Base-by-base conservation (phyloP, 2,888 invertebrate species). In the Ditylenchus weischeri region DNA sequence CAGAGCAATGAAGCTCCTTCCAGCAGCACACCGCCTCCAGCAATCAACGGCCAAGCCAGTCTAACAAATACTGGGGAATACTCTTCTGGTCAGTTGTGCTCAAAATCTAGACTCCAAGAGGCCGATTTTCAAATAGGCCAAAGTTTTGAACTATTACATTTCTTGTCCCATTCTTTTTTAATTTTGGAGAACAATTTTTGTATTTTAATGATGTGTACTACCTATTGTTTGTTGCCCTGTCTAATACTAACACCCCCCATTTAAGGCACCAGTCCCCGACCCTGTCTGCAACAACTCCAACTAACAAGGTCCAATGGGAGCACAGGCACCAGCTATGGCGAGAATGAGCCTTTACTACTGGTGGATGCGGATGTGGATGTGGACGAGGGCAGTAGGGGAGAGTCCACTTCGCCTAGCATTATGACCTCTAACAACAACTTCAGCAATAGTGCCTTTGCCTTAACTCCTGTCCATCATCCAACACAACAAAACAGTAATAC, bases 271-370 rank as follows among this genome's bases (percentile, higher is more conserved):
- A 29, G 6, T 59, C 59, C 59, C 21, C 59, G 35, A 19, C 36
- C 64, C n/a, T 38, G 29, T 35, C 38, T 57, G n/a, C n/a, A n/a
- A n/a, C n/a, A n/a, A n/a, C n/a, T n/a, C 15, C 51, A 64, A 64
- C 57, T 54, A 23, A 54, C 54, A 29, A 21, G 54, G 11, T 18
- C n/a, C 11, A 54, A 54, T 29, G n/a, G n/a, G 54, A 54, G 54
- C 29, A n/a, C 59, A 35, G 43, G 38, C 15, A 23, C 59, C 59
- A 59, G 59, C 59, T 59, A 59, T 69, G 74, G 61, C 72, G 76
- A 62, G 63, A 69, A 51, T 64, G 67, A 62, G 67, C 71, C 64
- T 62, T 71, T 71, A 67, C 68, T 66, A 66, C 65, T 68, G 57
- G 58, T 70, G n/a, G 64, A 69, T 36, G 69, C 69, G 15, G 69